Evolutionary conservation across 1,140 invertebrate species (phyloP).

Genomic region (Platorchestia sp.): DNA sequence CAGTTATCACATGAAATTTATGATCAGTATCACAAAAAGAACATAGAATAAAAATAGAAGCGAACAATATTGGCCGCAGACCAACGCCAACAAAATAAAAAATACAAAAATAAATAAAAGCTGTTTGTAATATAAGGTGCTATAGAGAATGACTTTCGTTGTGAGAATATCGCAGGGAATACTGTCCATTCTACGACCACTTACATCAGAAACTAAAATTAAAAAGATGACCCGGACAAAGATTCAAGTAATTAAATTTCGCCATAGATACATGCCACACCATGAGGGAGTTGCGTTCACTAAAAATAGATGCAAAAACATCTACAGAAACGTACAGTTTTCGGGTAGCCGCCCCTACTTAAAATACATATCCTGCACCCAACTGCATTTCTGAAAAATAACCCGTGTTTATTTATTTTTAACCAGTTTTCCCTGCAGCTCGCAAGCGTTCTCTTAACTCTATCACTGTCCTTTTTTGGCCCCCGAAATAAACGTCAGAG

Average conservation of each 20-base stretch:
- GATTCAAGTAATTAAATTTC: not conserved
- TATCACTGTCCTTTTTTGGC: not conserved
- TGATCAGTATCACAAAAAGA: no score
- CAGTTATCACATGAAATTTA: no score
- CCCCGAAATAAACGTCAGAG: not conserved
- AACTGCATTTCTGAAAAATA: not conserved
- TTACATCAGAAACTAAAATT: not conserved
- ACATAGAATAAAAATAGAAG: no score
- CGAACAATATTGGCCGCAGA: no score
- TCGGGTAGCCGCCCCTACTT: not conserved
- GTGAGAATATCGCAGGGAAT: no score
- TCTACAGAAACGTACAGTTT: not conserved
- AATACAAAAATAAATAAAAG: no score
- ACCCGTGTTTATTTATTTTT: not conserved
- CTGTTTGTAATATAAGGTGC: no score
- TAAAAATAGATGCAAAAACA: not conserved
- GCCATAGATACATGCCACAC: not conserved
- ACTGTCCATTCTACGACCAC: not conserved
- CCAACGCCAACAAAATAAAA: no score
- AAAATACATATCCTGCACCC: not conserved
- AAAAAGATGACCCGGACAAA: not conserved
- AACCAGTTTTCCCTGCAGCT: not conserved
- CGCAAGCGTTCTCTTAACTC: not conserved
- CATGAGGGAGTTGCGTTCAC: not conserved
- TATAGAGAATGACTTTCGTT: no score